Conservation (phyloP, 2,113 vertebrate genomes). For the Myrmecobius fasciatus region DNA sequence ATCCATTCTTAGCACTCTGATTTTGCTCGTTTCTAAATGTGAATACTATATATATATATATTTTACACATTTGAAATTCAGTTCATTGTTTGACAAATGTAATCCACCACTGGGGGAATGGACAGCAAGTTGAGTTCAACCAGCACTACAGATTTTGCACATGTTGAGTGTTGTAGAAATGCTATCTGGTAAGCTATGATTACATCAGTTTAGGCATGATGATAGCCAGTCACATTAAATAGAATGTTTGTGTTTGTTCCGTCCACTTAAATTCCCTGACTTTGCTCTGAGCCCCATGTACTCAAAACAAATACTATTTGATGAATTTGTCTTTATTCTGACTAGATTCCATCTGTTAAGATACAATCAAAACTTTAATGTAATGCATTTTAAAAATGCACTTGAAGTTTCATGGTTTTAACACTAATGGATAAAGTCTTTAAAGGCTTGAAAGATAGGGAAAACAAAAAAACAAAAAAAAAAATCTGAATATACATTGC, state of each 20-base stretch:
- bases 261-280: not conserved
- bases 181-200: not conserved
- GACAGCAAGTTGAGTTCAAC: not conserved
- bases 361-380: not conserved
- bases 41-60: too few relatives aligned
- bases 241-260: not conserved
- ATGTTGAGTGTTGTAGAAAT: not conserved
- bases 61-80: too few relatives aligned
- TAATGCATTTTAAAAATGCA: not conserved
- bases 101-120: rapidly evolving
- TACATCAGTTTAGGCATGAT: rapidly evolving
- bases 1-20: not conserved
- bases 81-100: not conserved
- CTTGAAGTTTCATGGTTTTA: conserved; percentile 22
- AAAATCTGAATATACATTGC: not conserved
- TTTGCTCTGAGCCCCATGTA: not conserved
- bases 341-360: conserved; percentile 21
- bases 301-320: conserved; percentile 40
- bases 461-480: not conserved
- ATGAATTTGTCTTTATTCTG: conserved; percentile 44
- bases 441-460: conserved; percentile 19
- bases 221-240: not conserved
- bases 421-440: not conserved
- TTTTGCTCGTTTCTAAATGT: conserved; percentile 9
- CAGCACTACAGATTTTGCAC: not conserved